These are phyloP conservation scores for Mormyrus lacerda DNA, from an alignment of 2,113 vertebrate genomes.

Conservation along the genomic window DNA sequence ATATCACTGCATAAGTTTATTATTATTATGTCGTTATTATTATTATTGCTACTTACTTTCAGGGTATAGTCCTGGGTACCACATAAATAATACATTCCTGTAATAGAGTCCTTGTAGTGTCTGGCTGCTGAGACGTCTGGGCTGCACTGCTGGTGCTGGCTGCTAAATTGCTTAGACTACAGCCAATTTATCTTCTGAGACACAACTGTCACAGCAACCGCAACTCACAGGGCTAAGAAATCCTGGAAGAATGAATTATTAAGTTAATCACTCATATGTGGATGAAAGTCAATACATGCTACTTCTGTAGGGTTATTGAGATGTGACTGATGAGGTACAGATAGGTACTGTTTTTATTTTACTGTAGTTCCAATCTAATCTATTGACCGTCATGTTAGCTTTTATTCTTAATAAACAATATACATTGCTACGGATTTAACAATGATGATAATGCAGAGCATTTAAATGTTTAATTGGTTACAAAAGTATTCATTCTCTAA, in stretches of 20 bases:
- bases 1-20: not conserved
- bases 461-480: not conserved
- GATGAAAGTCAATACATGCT: not conserved
- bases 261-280: not conserved
- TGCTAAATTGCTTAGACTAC: not conserved
- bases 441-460: not conserved
- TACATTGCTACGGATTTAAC: not conserved
- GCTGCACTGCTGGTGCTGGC: not conserved
- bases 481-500: not conserved
- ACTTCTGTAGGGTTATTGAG: not conserved
- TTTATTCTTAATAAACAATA: not conserved
- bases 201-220: not conserved
- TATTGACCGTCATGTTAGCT: not conserved
- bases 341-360: not conserved
- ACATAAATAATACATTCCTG: not conserved
- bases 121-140: not conserved
- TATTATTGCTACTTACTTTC: not conserved
- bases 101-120: not conserved
- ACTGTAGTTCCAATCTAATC: not conserved
- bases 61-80: not conserved
- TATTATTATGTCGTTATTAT: not conserved
- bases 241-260: not conserved
- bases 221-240: not conserved
- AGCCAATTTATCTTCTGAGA: slow-evolving; percentile 1
- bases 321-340: not conserved